Base-by-base conservation (phyloP, 2,113 vertebrate genomes). In the Prunella fulvescens region DNA sequence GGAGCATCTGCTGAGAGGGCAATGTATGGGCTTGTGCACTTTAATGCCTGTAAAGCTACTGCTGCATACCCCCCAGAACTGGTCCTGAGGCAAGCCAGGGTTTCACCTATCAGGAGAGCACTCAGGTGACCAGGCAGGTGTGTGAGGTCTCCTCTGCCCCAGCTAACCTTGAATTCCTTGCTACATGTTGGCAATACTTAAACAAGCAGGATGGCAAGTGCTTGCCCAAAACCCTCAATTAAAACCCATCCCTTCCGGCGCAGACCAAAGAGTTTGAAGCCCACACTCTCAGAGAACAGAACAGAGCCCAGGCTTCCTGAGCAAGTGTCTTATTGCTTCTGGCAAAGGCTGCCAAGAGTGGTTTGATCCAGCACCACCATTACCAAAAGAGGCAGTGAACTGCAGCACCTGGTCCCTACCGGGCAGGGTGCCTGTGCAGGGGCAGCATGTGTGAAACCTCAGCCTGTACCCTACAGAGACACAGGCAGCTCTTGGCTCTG, bases 301-400 rank as follows among this genome's bases (percentile, higher is more conserved):
- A 22, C 0, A 1, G 40, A 86, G 78, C 47, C 26, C 60, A 62
- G 56, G 31, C 72, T 81, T 92, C 72, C 48, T 40, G 33, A 84
- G 72, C 77, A 81, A 78, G 74, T 77, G 50, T 86, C 89, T 70
- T 56, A 58, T 86, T 40, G 3, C 9, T 1, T 45, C 84, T 89
- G 69, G 70, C 81, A 74, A 45, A 81, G 83, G 73, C 90, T 93
- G 92, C 93, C 81, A 85, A 60, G 87, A 79, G 50, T 4, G 70
- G 69, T 54, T 78, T 89, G 77, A 74, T 72, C 70, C 16, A 79
- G 44, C 6, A 33, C 26, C 78, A 51, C 28, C 35, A 2, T 57
- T 64, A 87, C 87, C 87, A 93, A 94, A 96, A 94, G 88, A 93
- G 87, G 92, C 57, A 93, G 84, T 1, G 0, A 94, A 60, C 44